Evolutionary conservation across 23 tunicate species (phyloP), one percentile per base, ranked within the genome.

Genomic region (Clavelina lepadiformis): DNA sequence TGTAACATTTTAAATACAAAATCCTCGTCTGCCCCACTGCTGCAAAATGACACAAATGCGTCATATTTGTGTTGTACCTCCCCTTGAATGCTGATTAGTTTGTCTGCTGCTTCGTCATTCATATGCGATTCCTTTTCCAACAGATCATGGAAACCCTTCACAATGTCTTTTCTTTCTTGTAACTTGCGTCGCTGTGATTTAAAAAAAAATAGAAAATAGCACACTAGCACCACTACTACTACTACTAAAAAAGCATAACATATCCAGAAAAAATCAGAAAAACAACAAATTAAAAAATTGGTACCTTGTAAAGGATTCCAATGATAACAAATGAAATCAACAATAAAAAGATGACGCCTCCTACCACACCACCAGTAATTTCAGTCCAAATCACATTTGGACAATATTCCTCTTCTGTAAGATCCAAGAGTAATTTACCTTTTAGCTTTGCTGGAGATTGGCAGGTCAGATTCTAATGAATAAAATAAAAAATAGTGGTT

Each of bases 31-130:
- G 59, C 55, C 0, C 32, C 58, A 29, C 65, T 41, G 38, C 65
- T 26, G 45, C 68, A 55, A 44, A 81, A 89, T 4, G 97, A 89
- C 3, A 89, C 72, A 51, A 89, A 89, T 31, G 97, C 97, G 45
- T 89, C 97, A 51, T 89, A 89, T 57, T 67, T 28, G 47, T 65
- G 62, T 8, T 26, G 26, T 0, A 35, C 34, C 46, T 24, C 19
- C 3, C 56, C 73, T 0, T 33, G 21, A 5, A 32, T 23, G 2
- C 54, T 65, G 4, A 54, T 62, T 49, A 36, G 60, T 7, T 74
- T 41, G 20, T 72, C 95, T 20, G 86, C 73, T 38, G 56, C 68
- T 31, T 72, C 69, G 18, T 36, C 44, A 15, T 33, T 38, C 19
- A 27, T 52, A 18, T 63, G 66, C 15, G 95, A 85, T 58, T 87